Base-by-base conservation (phyloP, 2,797 vertebrate genomes). In the Pangasius sanitwongsei region DNA sequence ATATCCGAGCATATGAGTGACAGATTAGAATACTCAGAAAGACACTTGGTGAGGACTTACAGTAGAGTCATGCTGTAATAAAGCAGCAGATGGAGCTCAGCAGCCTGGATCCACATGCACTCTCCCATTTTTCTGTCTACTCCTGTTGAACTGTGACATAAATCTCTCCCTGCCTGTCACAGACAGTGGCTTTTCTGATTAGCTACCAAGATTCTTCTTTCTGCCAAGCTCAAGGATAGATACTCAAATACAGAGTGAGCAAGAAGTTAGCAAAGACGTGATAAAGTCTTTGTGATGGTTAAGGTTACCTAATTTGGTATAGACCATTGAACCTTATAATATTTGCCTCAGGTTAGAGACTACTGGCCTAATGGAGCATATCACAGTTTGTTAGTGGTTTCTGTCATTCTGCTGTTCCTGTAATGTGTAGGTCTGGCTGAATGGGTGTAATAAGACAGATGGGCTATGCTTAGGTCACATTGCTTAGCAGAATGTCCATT, bases 121-220 rank as follows among this genome's bases (percentile, higher is more conserved):
- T 57, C 67, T 87, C 57, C 72, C 61, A 63, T 67, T 72, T 48
- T 81, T 78, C 86, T 90, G 89, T 89, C 91, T 91, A 37, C 83
- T 85, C 84, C 70, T 55, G 11, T 80, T 44, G 57, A 88, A 63
- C 88, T 34, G 65, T 37, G 78, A 86, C 85, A 92, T 93, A 90
- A 93, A 92, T 93, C 91, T 93, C 86, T 88, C 23, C 48, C 67
- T 1, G 18, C 86, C 91, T 89, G 88, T 92, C 90, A 90, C 75
- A 86, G 86, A 82, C 61, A 83, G 89, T 28, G 15, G 83, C 31
- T 57, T 89, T 90, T 91, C 70, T 91, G 92, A 83, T 91, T 87
- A 90, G 88, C 84, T 86, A 28, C 88, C 83, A 83, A 87, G 77
- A 84, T 86, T 55, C 18, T 63, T 78, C 59, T 69, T 65, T 69